Evolutionary conservation across 2,113 vertebrate genomes (phyloP).

Genomic region (Cacatua alba): DNA sequence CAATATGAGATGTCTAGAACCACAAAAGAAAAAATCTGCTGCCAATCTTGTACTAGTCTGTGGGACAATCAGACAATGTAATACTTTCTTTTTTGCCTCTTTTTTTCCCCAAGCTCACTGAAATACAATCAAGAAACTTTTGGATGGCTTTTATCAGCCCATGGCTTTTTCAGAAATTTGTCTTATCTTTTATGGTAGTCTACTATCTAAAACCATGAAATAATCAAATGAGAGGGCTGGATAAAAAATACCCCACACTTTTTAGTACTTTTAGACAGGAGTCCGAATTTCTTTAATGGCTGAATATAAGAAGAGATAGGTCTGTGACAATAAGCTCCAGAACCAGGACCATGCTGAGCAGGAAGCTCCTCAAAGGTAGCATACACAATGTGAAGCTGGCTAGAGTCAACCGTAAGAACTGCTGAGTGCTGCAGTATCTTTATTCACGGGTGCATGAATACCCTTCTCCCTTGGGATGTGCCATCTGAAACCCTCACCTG

Average conservation of each 20-base stretch:
- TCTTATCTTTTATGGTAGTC: not conserved
- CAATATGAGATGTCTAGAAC: not conserved
- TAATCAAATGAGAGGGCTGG: not conserved
- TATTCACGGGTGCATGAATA: not conserved
- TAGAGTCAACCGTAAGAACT: not conserved
- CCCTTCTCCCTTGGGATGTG: slow-evolving; percentile 3
- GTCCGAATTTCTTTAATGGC: not conserved
- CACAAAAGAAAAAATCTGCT: not conserved
- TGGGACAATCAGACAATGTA: not conserved
- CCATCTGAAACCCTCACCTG: slow-evolving; percentile 61
- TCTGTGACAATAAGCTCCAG: not conserved
- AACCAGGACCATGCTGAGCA: not conserved
- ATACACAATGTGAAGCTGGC: not conserved
- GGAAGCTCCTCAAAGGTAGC: slow-evolving; percentile 23
- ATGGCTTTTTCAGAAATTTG: not conserved
- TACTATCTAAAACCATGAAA: not conserved
- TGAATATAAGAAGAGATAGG: not conserved
- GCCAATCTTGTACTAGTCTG: not conserved
- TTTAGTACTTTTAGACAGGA: not conserved
- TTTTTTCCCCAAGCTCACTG: not conserved
- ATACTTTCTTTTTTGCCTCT: not conserved
- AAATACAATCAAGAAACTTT: not conserved
- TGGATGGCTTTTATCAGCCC: not conserved
- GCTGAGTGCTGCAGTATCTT: slow-evolving; percentile 44
- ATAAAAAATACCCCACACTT: not conserved